Conservation (phyloP, 2,797 vertebrate species). For the Apogon hyalosoma region DNA sequence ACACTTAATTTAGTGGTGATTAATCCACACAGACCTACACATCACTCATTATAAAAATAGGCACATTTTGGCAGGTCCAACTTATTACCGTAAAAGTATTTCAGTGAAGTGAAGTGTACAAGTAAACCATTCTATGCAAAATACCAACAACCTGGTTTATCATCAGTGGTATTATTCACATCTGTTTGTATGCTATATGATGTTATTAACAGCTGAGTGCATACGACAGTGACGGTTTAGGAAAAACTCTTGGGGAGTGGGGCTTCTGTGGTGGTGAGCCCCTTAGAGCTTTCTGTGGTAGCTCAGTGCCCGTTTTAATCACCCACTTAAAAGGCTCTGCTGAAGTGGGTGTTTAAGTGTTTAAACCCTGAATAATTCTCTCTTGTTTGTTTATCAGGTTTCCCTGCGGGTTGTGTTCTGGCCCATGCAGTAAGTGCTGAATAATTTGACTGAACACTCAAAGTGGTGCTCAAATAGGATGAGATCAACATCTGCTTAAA, state of each 20-base stretch:
- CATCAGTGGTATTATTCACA: too few relatives aligned
- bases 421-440: constrained; percentile 68
- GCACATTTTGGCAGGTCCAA: background rate
- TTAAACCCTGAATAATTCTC: constrained; percentile 81
- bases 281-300: constrained; percentile 60
- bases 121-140: too few relatives aligned
- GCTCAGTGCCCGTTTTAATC: constrained; percentile 75
- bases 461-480: constrained; percentile 66
- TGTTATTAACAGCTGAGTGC: background rate
- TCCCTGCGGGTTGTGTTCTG: constrained; percentile 69
- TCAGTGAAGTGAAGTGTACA: too few relatives aligned
- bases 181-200: background rate
- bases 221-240: background rate
- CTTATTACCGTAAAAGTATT: too few relatives aligned
- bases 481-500: constrained; percentile 70
- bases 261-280: constrained; percentile 52
- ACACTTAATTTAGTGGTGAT: background rate
- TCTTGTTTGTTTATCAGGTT: constrained; percentile 78
- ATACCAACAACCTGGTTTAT: too few relatives aligned
- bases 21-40: background rate
- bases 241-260: constrained; percentile 43
- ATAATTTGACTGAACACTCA: constrained; percentile 72
- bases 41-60: background rate
- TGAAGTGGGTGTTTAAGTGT: constrained; percentile 81
- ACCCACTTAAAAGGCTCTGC: constrained; percentile 76